Percentiles rank a stretch among this genome's conserved stretches.
phyloP scores from a whole-genome alignment of 2,888 invertebrate genomes.

The Harpalus rufipes region DNA sequence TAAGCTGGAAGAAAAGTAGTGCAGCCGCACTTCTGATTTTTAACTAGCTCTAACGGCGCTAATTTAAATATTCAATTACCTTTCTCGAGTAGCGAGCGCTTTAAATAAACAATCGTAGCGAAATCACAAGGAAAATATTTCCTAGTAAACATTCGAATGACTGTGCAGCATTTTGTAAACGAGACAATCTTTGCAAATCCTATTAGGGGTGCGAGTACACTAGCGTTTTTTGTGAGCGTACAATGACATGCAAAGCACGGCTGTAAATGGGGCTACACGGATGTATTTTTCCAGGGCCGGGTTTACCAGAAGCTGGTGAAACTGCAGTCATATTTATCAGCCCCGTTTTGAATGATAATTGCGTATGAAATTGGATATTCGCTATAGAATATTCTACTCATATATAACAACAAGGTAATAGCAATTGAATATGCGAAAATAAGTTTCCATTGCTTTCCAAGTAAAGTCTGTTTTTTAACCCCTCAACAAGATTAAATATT shows the following conservation, averaged over 20 bases:
- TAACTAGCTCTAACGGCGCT: not conserved
- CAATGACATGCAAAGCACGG: constrained; percentile 41
- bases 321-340: too few relatives aligned
- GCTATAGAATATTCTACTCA: too few relatives aligned
- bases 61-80: constrained; percentile 34
- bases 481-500: too few relatives aligned
- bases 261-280: constrained; percentile 21
- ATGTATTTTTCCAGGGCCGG: not conserved
- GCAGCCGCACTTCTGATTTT: not conserved
- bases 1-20: not conserved
- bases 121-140: constrained; percentile 14
- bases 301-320: too few relatives aligned
- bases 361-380: too few relatives aligned
- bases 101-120: constrained; percentile 13
- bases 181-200: constrained; percentile 53
- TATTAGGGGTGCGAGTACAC: constrained; percentile 32
- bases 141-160: constrained; percentile 21
- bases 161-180: constrained; percentile 43
- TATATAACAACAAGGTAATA: too few relatives aligned
- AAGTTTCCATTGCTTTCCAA: too few relatives aligned
- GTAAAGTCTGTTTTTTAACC: too few relatives aligned
- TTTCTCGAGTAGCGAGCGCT: not conserved
- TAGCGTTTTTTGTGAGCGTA: constrained; percentile 12
- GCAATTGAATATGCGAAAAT: too few relatives aligned
- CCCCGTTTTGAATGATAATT: too few relatives aligned